Evolutionary conservation across 1,140 invertebrate species (phyloP).

Genomic region (Andricus grossulariae): DNA sequence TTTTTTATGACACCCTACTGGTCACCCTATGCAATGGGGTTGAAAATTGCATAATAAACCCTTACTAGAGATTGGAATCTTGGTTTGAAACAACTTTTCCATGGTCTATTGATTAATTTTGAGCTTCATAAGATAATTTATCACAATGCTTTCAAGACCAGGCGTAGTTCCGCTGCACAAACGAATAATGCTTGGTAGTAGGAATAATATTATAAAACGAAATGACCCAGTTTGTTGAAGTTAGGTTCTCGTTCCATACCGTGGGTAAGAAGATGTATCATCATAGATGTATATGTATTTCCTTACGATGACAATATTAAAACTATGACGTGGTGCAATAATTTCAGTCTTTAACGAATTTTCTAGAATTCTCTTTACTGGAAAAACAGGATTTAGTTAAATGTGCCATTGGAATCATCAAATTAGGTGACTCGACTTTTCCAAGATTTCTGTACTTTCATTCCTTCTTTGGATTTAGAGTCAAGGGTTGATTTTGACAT

Average conservation of each 20-base stretch:
- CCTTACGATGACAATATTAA: conserved; percentile 18
- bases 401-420: background rate
- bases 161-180: conserved; percentile 43
- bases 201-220: conserved; percentile 62
- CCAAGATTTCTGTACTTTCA: no score
- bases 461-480: no score
- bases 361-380: background rate
- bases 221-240: conserved; percentile 62
- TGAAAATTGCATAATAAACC: no score
- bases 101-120: conserved; percentile 42
- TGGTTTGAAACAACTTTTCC: conserved; percentile 25
- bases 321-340: conserved; percentile 2
- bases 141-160: conserved; percentile 52
- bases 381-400: background rate
- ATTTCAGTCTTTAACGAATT: conserved; percentile 23
- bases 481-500: no score
- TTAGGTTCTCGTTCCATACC: conserved; percentile 35
- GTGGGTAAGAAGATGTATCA: conserved; percentile 26
- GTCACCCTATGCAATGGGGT: no score
- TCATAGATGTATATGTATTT: conserved; percentile 19
- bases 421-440: no score
- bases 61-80: conserved; percentile 20
- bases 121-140: conserved; percentile 53
- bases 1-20: no score
- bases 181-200: conserved; percentile 57